Base-by-base conservation (phyloP, 2,113 vertebrate genomes). In the Pseudorectes ferrugineus region DNA sequence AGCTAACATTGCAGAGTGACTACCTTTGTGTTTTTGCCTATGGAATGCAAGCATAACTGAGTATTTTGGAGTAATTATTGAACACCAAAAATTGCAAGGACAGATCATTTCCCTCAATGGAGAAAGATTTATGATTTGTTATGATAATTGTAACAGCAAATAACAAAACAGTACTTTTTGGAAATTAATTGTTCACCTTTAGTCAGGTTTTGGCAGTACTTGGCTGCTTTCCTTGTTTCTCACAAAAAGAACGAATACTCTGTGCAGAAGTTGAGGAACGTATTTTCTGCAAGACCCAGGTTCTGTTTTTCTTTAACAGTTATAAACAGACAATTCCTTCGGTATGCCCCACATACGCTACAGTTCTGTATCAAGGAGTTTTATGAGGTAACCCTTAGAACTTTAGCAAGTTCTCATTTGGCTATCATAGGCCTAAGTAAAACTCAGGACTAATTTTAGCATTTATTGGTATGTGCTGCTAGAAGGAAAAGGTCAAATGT, bases 331-430 rank as follows among this genome's bases (percentile, higher is more conserved):
- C 19, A 58, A 58, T 59, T 83, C 13, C 67, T 72, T 75, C 3
- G 1, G 24, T 48, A 55, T 11, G 13, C 7, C 28, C 31, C 0
- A 0, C 9, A 67, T 35, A 40, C 0, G 0, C 33, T 40, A 5
- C 31, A 81, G 77, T 62, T 76, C 11, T 36, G 28, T 21, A 89
- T 9, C 59, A 81, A 36, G 14, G 33, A 82, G 21, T 46, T 77
- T 93, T 67, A 74, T 23, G 36, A 68, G 7, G 18, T 38, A 74
- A 66, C 24, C 6, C 38, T 25, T 35, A 65, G 11, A 89, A 74
- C 8, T 40, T n/a, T 3, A 82, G 7, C 40, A 88, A 82, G 67
- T 29, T 92, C 35, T 31, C 71, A 54, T 68, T 65, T 3, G 0
- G 17, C 54, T 76, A 26, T 45, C 28, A 51, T 1, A 65, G 20